Percentiles rank a stretch among this genome's conserved stretches.
These are phyloP conservation scores for Phalacrocorax brasilianus DNA, from an alignment of 2,113 vertebrate genomes.

Conservation along the genomic window DNA sequence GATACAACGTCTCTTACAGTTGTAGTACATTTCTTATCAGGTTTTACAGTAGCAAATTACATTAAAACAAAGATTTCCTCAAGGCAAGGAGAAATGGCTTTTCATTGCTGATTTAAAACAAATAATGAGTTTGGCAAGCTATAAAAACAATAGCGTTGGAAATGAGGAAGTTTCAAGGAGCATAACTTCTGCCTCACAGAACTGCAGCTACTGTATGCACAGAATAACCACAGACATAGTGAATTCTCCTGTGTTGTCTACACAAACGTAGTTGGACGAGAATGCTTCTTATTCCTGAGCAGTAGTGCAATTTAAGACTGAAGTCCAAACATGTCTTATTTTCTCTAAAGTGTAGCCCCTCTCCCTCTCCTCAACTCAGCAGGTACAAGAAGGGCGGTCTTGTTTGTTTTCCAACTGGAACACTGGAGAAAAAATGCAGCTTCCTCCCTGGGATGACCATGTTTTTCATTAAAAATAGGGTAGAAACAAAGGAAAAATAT, in stretches of 20 bases:
- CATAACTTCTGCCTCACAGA: neutral
- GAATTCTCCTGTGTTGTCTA: neutral
- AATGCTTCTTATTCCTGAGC: neutral
- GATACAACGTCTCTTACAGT: neutral
- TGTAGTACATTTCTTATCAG: neutral
- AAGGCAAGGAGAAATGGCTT: conserved; percentile 20
- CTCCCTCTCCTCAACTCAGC: neutral
- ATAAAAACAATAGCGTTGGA: neutral
- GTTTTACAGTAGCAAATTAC: conserved; percentile 6
- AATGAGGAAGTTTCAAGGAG: neutral
- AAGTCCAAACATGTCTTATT: neutral
- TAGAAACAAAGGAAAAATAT: neutral
- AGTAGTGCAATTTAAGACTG: neutral
- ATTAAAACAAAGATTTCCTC: conserved; percentile 22
- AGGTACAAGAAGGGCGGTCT: neutral
- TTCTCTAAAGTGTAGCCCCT: neutral
- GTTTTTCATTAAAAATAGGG: neutral
- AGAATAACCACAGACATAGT: neutral
- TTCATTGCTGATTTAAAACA: conserved; percentile 8
- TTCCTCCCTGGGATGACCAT: neutral
- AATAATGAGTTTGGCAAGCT: neutral
- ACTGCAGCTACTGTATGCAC: neutral
- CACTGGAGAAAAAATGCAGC: neutral
- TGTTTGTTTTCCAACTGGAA: neutral
- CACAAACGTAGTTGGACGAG: neutral